phyloP scores from a whole-genome alignment of 2,888 invertebrate species.

The Drosophila nr. medialis region DNA sequence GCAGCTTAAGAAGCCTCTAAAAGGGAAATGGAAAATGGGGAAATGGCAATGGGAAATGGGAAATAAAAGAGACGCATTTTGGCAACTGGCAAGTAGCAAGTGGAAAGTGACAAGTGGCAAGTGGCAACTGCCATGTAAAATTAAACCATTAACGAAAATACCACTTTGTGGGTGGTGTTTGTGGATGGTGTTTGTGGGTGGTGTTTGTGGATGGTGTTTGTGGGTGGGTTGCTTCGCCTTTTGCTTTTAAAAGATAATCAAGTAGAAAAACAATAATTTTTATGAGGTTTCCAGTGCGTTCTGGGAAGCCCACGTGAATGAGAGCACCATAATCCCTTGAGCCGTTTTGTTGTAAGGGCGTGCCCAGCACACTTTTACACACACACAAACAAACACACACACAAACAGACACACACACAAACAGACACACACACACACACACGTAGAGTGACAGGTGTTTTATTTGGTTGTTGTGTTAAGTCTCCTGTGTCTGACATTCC shows the following conservation, averaged over 20 bases:
- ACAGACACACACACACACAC: conserved; percentile 2
- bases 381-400: background rate
- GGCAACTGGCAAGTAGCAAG: background rate
- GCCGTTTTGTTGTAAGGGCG: conserved; percentile 63
- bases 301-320: conserved; percentile 45
- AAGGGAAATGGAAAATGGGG: conserved; percentile 4
- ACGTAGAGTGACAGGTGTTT: conserved; percentile 28
- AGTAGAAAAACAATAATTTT: conserved; percentile 82
- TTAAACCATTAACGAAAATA: conserved; percentile 74
- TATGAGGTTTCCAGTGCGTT: conserved; percentile 74
- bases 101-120: background rate
- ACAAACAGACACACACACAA: background rate
- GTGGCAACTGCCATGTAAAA: conserved; percentile 64
- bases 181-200: background rate
- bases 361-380: conserved; percentile 8
- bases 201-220: conserved; percentile 10
- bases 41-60: background rate
- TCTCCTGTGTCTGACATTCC: conserved; percentile 67
- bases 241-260: conserved; percentile 77
- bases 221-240: conserved; percentile 1
- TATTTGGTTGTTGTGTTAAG: conserved; percentile 18
- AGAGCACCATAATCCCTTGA: conserved; percentile 70
- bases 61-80: background rate
- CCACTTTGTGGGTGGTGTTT: background rate
- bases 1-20: conserved; percentile 39